A percentile compares a stretch with the other conserved stretches of the same genome.
Conservation (phyloP, 2,797 vertebrate genomes). For the Takifugu rubripes region DNA sequence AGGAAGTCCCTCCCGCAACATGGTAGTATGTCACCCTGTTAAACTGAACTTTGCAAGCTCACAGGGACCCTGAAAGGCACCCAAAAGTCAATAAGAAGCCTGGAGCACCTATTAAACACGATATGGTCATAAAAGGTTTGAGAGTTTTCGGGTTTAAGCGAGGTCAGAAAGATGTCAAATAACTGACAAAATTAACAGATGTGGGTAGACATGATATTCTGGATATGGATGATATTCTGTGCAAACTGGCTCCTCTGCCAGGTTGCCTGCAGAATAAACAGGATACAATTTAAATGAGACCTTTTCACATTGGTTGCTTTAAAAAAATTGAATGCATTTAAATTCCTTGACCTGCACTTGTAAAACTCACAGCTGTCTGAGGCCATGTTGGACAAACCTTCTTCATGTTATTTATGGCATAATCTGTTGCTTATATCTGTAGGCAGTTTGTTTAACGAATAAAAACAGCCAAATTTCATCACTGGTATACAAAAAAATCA, state of each 20-base stretch:
- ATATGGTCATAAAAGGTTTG: not conserved
- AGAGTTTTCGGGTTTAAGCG: not conserved
- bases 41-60: slow-evolving; percentile 6
- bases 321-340: too few relatives aligned
- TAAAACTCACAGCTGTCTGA: not conserved
- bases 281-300: too few relatives aligned
- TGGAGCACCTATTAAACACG: not conserved
- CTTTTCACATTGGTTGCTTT: too few relatives aligned
- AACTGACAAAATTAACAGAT: slow-evolving; percentile 1
- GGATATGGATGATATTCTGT: not conserved
- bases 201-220: not conserved
- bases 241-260: not conserved
- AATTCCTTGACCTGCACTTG: not conserved
- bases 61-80: not conserved
- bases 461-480: not conserved
- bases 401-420: too few relatives aligned
- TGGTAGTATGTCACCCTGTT: not conserved
- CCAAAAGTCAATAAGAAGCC: not conserved
- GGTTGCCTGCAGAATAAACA: not conserved
- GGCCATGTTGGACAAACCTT: too few relatives aligned
- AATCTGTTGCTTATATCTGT: too few relatives aligned
- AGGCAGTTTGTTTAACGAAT: not conserved
- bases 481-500: not conserved
- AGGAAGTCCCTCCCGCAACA: not conserved
- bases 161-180: not conserved